Evolutionary conservation across 2,888 invertebrate species (phyloP).

Genomic region (Pristionchus entomophagus): DNA sequence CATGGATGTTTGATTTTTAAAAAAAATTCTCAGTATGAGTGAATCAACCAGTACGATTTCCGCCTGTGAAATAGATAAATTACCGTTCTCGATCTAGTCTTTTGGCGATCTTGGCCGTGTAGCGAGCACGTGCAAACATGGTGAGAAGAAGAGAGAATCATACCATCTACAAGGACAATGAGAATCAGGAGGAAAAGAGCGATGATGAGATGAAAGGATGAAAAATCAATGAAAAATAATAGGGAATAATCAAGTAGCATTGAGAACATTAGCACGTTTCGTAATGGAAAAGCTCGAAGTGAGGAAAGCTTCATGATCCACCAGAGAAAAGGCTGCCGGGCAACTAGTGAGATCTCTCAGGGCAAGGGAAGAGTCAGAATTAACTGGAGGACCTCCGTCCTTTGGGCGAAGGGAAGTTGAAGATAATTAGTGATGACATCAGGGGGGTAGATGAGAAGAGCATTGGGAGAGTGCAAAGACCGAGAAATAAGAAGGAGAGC

Average conservation of each 20-base stretch:
- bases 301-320: neutral
- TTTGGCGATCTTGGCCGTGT: constrained; percentile 46
- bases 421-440: constrained; percentile 24
- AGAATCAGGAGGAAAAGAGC: neutral
- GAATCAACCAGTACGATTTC: neutral
- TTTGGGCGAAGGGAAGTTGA: neutral
- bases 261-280: neutral
- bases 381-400: constrained; percentile 35
- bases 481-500: neutral
- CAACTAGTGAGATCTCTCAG: neutral
- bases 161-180: neutral
- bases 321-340: neutral
- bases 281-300: neutral
- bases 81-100: constrained; percentile 44
- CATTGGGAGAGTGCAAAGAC: neutral
- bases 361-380: constrained; percentile 23
- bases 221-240: too few relatives aligned
- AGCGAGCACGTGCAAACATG: constrained; percentile 47
- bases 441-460: neutral
- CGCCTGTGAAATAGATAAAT: neutral
- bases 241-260: too few relatives aligned
- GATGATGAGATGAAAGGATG: neutral
- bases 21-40: too few relatives aligned
- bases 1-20: too few relatives aligned
- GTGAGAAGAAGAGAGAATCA: neutral